Percentiles rank a stretch among this genome's conserved stretches.
Conservation (phyloP, 2,888 invertebrate genomes). For the Xanthorhoe spadicearia region DNA sequence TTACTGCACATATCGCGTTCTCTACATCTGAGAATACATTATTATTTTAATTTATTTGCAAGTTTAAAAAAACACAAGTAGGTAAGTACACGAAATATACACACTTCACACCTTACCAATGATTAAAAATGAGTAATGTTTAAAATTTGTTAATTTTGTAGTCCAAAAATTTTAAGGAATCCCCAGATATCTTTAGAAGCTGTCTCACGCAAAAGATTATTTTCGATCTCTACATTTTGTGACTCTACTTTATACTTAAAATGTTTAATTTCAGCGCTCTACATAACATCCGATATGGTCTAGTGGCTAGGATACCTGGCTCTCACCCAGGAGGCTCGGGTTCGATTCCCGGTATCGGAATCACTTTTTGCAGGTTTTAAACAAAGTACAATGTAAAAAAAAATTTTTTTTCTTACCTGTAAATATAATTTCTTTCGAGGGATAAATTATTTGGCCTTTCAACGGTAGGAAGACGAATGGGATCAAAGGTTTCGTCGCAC, state of each 20-base stretch:
- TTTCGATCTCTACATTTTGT: neutral
- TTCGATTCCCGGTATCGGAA: conserved; percentile 85
- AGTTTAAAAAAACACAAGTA: too few species aligned
- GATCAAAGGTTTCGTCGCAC: conserved; percentile 88
- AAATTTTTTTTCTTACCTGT: conserved; percentile 82
- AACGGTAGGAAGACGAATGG: conserved; percentile 94
- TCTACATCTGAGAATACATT: conserved; percentile 86
- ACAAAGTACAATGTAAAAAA: neutral
- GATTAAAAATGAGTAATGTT: too few species aligned
- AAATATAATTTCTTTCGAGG: conserved; percentile 93
- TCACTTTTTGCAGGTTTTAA: conserved; percentile 36
- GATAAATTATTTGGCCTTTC: conserved; percentile 94
- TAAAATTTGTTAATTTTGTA: too few species aligned
- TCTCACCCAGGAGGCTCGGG: conserved; percentile 88
- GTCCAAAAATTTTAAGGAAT: too few species aligned
- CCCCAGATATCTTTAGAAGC: too few species aligned
- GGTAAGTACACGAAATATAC: too few species aligned
- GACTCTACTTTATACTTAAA: neutral
- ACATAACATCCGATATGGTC: conserved; percentile 76
- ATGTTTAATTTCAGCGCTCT: neutral
- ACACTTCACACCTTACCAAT: too few species aligned
- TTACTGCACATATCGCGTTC: conserved; percentile 93
- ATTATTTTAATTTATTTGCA: too few species aligned
- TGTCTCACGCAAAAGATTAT: neutral
- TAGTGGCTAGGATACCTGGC: conserved; percentile 90